These are phyloP conservation scores for Lichenostomus cassidix DNA, from an alignment of 2,113 vertebrate genomes.

Conservation along the genomic window DNA sequence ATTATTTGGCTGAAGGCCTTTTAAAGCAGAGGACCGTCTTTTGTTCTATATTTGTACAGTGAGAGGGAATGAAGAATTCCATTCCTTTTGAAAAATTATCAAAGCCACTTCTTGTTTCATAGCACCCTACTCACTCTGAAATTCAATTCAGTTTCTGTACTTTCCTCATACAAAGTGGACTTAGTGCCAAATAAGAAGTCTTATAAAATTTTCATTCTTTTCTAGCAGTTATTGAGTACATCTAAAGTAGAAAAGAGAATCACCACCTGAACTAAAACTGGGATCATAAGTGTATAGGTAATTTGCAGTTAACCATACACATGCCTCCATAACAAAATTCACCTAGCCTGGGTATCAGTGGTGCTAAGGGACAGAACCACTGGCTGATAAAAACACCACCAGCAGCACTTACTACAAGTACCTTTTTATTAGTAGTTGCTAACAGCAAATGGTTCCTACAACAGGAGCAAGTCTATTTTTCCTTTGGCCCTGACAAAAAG, in stretches of 20 bases:
- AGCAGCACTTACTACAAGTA: not conserved
- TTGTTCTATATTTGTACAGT: not conserved
- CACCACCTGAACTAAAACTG: not conserved
- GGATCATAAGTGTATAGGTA: not conserved
- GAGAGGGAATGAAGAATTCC: not conserved
- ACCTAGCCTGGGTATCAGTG: not conserved
- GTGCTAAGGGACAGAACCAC: not conserved
- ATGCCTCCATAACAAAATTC: not conserved
- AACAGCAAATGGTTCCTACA: not conserved
- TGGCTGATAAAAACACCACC: not conserved
- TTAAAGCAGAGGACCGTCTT: not conserved
- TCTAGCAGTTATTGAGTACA: not conserved
- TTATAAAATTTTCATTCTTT: not conserved
- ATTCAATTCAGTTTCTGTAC: not conserved
- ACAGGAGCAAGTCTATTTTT: not conserved
- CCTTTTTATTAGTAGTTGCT: not conserved
- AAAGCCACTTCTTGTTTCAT: not conserved
- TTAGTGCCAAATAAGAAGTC: not conserved
- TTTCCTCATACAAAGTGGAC: not conserved
- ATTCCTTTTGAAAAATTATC: not conserved
- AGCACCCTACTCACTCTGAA: not conserved
- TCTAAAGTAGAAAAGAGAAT: not conserved
- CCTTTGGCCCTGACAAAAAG: not conserved
- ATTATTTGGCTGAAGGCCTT: not conserved
- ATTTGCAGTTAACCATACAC: not conserved